Evolutionary conservation across 2,888 invertebrate species (phyloP), one percentile per base, ranked within the genome.

Genomic region (Ctena decussata): DNA sequence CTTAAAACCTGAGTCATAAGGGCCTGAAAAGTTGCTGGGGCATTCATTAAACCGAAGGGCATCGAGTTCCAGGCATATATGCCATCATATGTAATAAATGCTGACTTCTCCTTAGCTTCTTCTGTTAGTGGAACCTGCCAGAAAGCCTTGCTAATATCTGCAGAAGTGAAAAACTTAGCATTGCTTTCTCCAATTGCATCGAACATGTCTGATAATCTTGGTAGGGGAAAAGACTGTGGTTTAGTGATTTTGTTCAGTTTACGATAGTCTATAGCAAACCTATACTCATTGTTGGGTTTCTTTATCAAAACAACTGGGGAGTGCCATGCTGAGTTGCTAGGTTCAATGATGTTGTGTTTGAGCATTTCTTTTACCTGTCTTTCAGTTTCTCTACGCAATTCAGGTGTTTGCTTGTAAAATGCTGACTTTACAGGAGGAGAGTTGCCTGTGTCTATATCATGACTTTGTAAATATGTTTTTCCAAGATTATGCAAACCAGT

Each of bases 341-440:
- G 76, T 57, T 81, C 81, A 49, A 81, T 77, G 24, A 81, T 71
- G 24, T 77, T 71, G 32, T 81, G 12, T 30, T 71, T n/a, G 12
- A 81, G 32, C 81, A 81, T 81, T 57, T 81, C 81, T 32, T 70
- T 37, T 32, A 81, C 69, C 15, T 81, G 41, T 15, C 71, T 37
- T 24, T 46, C 69, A n/a, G 53, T 76, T 53, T 77, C 77, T 24
- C 70, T 49, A 37, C 75, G 70, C 12, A 81, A 49, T 30, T 44
- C 32, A 32, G 81, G 81, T 15, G 57, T 57, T 21, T 65, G 75
- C 30, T 57, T 69, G n/a, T 81, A 76, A 41, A 77, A 77, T 5
- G 76, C 53, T 69, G 41, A 49, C 24, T 49, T 35, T 6, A 76
- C 71, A 11, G 81, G 77, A 27, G 32, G n/a, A 5, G 76, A 35